A percentile compares a stretch with the other conserved stretches of the same genome.
phyloP scores from a whole-genome alignment of 2,888 invertebrate genomes.

The Hypercompe scribonia region DNA sequence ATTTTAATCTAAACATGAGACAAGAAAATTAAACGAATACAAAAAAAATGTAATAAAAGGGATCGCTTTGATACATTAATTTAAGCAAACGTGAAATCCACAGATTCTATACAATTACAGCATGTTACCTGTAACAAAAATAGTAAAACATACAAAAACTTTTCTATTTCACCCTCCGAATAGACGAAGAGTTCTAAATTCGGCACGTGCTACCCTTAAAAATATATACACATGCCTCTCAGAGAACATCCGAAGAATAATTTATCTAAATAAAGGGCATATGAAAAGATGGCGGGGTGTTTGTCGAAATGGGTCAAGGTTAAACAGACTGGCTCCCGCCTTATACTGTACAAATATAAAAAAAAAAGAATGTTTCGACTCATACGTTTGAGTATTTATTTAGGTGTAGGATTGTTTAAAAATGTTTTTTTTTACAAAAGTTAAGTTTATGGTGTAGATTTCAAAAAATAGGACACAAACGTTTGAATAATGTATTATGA shows the following conservation, averaged over 20 bases:
- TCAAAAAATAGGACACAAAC: not conserved
- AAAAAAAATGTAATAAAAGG: not conserved
- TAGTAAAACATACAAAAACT: not conserved
- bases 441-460: not conserved
- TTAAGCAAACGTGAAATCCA: not conserved
- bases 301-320: slow-evolving; percentile 55
- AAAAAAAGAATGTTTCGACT: slow-evolving; percentile 22
- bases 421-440: not conserved
- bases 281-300: slow-evolving; percentile 41
- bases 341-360: slow-evolving; percentile 26
- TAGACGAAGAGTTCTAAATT: slow-evolving; percentile 19
- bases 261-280: slow-evolving; percentile 48
- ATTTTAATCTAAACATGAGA: no score
- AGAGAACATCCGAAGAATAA: slow-evolving; percentile 41
- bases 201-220: slow-evolving; percentile 27
- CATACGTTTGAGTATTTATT: slow-evolving; percentile 38
- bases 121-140: not conserved
- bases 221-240: slow-evolving; percentile 38
- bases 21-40: not conserved
- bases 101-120: not conserved
- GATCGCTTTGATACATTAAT: not conserved
- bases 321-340: slow-evolving; percentile 20
- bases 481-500: not conserved
- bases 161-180: slow-evolving; percentile 6
- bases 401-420: slow-evolving; percentile 16